Base-by-base conservation (phyloP, 2,797 vertebrate genomes). In the Peromyscus aztecus region DNA sequence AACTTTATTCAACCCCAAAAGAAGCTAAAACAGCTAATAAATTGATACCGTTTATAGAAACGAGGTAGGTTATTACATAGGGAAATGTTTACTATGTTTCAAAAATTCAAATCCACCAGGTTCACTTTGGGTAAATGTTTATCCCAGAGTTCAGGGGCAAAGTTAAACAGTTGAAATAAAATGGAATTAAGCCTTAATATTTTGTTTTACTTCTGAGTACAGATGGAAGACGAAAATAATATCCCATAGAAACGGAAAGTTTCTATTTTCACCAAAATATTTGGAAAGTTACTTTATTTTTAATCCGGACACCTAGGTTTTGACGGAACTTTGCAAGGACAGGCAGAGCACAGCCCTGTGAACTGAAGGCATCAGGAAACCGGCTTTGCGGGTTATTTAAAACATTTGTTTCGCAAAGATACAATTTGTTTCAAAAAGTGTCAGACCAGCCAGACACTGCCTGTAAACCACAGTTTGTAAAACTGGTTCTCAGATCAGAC, bases 141-240 rank as follows among this genome's bases (percentile, higher is more conserved):
- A 98, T 95, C 90, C 80, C 4, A 90, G 88, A 81, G 89, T 96
- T 94, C 97, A 90, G 92, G 94, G 92, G 97, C 92, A 98, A 98
- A 96, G 2, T 0, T 97, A 98, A 98, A 98, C 97, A 98, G 97
- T 84, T 97, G 96, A 97, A 97, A 98, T 92, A 96, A 98, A 97
- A 97, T 97, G 82, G 98, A 98, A 98, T 98, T 98, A 98, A 98
- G 98, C 94, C 97, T 98, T 96, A 98, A 98, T 98, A 98, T 97
- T 98, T 97, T 97, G 96, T 97, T 98, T 97, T 97, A 98, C 97
- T 91, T 98, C 97, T 91, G 96, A 93, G 91, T 57, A 96, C 8
- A 95, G 89, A 98, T 97, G 96, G 94, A 69, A 91, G 96, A 86
- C 94, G 94, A 96, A 98, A 98, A 97, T 95, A 98, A 97, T 96